Evolutionary conservation across 2,888 invertebrate genomes (phyloP).

Genomic region (Drosophila austrosaltans): DNA sequence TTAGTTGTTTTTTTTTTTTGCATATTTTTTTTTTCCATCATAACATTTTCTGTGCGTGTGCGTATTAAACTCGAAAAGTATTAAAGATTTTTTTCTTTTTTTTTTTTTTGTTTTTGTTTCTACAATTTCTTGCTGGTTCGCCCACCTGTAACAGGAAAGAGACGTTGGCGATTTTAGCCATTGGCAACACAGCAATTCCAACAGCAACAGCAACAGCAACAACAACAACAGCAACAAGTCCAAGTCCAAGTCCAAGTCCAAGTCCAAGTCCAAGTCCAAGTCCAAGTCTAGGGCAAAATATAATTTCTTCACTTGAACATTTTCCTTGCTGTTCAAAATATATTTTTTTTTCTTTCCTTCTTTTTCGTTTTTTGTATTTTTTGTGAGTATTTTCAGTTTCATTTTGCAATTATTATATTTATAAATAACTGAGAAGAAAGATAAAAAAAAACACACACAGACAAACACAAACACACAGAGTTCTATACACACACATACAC

Average conservation of each 20-base stretch:
- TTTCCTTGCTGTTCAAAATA: neutral
- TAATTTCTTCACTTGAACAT: neutral
- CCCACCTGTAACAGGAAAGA: slow-evolving; percentile 61
- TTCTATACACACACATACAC: neutral
- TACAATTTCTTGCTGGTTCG: slow-evolving; percentile 60
- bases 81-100: slow-evolving; percentile 29
- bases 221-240: slow-evolving; percentile 38
- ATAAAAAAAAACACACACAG: slow-evolving; percentile 25
- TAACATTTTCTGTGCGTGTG: slow-evolving; percentile 56
- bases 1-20: slow-evolving; percentile 12
- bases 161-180: slow-evolving; percentile 37
- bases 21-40: slow-evolving; percentile 22
- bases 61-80: slow-evolving; percentile 43
- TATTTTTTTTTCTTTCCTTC: neutral
- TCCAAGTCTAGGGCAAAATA: slow-evolving; percentile 54
- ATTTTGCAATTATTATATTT: slow-evolving; percentile 49
- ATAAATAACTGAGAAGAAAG: slow-evolving; percentile 38
- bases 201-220: slow-evolving; percentile 31
- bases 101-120: slow-evolving; percentile 30
- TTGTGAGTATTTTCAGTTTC: slow-evolving; percentile 44
- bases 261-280: slow-evolving; percentile 68
- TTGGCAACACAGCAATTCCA: slow-evolving; percentile 24
- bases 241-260: slow-evolving; percentile 71
- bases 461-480: slow-evolving; percentile 13
- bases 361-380: neutral